These are phyloP conservation scores for Oreohelix idahoensis DNA, from an alignment of 1,140 invertebrate genomes.

Conservation along the genomic window DNA sequence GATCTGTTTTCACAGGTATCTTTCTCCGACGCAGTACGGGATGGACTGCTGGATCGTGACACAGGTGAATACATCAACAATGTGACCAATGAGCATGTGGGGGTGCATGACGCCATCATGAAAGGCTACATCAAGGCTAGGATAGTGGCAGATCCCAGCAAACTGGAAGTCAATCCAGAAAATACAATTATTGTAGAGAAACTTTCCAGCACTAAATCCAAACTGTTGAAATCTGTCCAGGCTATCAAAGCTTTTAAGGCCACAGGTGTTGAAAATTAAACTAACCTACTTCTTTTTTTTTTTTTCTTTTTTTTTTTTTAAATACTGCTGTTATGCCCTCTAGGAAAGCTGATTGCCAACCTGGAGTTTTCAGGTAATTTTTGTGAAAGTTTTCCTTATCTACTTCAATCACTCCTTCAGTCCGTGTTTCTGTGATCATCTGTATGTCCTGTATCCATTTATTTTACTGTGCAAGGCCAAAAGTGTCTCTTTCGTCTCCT, in stretches of 20 bases:
- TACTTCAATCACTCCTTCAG: too few species aligned
- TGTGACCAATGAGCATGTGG: slow-evolving; percentile 60
- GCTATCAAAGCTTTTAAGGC: slow-evolving; percentile 62
- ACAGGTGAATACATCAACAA: slow-evolving; percentile 68
- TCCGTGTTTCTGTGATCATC: too few species aligned
- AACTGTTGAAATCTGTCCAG: slow-evolving; percentile 59
- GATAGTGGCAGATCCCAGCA: slow-evolving; percentile 63
- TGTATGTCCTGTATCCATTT: too few species aligned
- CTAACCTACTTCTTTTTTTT: too few species aligned
- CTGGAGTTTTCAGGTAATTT: too few species aligned
- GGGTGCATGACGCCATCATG: slow-evolving; percentile 69
- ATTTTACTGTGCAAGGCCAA: too few species aligned
- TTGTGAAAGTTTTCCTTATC: too few species aligned
- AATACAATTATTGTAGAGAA: slow-evolving; percentile 70
- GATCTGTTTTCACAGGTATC: slow-evolving; percentile 40
- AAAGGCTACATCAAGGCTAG: slow-evolving; percentile 70
- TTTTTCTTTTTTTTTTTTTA: too few species aligned
- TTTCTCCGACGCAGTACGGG: slow-evolving; percentile 60
- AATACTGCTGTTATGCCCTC: too few species aligned
- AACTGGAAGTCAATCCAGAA: slow-evolving; percentile 66
- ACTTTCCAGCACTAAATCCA: slow-evolving; percentile 60
- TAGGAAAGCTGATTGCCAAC: too few species aligned
- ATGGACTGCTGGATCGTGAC: slow-evolving; percentile 62
- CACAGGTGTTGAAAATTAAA: background rate
- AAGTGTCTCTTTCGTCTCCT: too few species aligned